Conservation (phyloP, 92 coral and sea anemone species). For the Umimayanthus chanpuru region DNA sequence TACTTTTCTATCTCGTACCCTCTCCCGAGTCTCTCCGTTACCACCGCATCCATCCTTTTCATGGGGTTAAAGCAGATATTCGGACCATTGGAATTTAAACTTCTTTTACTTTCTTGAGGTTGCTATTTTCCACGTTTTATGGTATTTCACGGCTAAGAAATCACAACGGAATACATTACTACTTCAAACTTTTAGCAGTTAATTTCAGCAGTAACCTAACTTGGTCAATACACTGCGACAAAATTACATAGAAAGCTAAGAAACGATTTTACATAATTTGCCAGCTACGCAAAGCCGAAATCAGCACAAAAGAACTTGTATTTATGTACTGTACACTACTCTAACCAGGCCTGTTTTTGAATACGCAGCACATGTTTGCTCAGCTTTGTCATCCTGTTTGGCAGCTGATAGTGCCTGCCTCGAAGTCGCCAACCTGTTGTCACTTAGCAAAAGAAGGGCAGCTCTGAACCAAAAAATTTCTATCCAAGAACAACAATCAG, state of each 20-base stretch:
- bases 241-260: neutral
- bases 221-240: conserved; percentile 12
- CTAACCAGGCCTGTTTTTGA: neutral
- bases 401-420: conserved; percentile 16
- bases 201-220: conserved; percentile 15
- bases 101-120: no score
- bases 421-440: neutral
- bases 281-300: conserved; percentile 21
- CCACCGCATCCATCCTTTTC: no score
- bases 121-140: no score
- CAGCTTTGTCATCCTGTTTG: neutral
- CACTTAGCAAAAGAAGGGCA: neutral
- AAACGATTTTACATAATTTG: conserved; percentile 10
- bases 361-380: neutral
- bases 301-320: neutral
- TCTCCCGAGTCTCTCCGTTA: no score
- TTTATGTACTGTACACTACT: no score
- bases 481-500: neutral
- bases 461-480: neutral
- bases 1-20: no score
- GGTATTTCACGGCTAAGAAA: no score
- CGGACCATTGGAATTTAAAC: no score
- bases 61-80: no score
- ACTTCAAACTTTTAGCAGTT: conserved; percentile 11
- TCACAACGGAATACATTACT: no score